phyloP scores from a whole-genome alignment of 2,797 vertebrate genomes.

The Enteromius argenteus region DNA sequence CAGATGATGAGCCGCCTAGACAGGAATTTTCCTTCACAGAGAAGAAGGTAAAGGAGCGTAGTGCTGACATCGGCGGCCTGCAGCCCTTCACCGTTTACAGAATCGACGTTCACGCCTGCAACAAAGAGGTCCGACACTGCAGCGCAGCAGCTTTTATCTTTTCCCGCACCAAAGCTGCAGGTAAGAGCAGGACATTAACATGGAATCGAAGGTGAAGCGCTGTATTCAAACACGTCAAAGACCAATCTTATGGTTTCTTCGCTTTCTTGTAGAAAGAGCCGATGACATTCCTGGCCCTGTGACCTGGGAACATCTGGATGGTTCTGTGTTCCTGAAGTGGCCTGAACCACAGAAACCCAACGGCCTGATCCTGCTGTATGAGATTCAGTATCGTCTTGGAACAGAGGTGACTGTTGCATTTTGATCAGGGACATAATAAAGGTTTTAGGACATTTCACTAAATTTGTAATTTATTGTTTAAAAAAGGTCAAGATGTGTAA shows the following conservation, averaged over 20 bases:
- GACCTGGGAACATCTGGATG: slow-evolving; percentile 85
- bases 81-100: slow-evolving; percentile 94
- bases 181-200: slow-evolving; percentile 66
- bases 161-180: slow-evolving; percentile 94
- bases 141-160: slow-evolving; percentile 95
- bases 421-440: neutral
- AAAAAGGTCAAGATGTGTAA: neutral
- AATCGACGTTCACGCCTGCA: slow-evolving; percentile 96
- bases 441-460: neutral
- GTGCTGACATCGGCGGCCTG: slow-evolving; percentile 87
- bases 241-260: neutral
- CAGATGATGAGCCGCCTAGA: slow-evolving; percentile 75
- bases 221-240: neutral
- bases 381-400: slow-evolving; percentile 90
- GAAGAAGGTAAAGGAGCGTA: slow-evolving; percentile 85
- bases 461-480: neutral
- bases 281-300: slow-evolving; percentile 92
- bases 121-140: slow-evolving; percentile 90
- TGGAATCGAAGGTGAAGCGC: neutral
- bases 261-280: slow-evolving; percentile 83
- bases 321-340: slow-evolving; percentile 90
- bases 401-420: slow-evolving; percentile 80
- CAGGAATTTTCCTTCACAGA: slow-evolving; percentile 87
- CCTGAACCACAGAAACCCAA: slow-evolving; percentile 88
- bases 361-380: slow-evolving; percentile 94